A percentile compares a stretch with the other conserved stretches of the same genome.
phyloP scores from a whole-genome alignment of 1,140 invertebrate species.

The Drosophila arizonae region DNA sequence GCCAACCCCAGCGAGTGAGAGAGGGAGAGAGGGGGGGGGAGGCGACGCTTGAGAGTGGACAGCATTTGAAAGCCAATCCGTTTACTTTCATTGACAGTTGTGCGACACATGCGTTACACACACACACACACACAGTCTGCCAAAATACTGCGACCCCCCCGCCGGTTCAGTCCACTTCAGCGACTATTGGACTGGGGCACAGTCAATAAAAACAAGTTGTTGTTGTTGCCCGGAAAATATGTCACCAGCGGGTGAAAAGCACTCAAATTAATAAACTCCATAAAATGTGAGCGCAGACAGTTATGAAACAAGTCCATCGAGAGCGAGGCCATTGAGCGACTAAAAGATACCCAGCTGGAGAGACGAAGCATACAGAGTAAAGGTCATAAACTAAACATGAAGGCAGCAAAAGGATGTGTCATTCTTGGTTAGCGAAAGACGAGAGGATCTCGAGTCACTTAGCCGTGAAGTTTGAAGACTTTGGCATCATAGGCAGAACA shows the following conservation, averaged over 20 bases:
- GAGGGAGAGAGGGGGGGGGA: slow-evolving; percentile 5
- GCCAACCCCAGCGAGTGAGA: background rate
- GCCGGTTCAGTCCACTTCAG: background rate
- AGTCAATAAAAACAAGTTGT: slow-evolving; percentile 77
- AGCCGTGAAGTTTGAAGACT: too few relatives aligned
- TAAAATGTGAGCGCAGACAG: slow-evolving; percentile 77
- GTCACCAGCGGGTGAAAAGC: slow-evolving; percentile 73
- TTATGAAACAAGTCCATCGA: slow-evolving; percentile 59
- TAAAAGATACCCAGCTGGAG: background rate
- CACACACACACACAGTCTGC: too few relatives aligned
- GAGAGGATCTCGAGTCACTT: too few relatives aligned
- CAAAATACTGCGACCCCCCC: too few relatives aligned
- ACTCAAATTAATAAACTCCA: slow-evolving; percentile 81
- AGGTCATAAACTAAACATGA: too few relatives aligned
- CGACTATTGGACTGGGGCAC: background rate
- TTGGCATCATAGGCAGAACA: too few relatives aligned
- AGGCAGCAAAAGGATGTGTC: too few relatives aligned
- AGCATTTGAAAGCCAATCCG: slow-evolving; percentile 73
- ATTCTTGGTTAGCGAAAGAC: too few relatives aligned
- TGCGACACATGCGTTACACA: slow-evolving; percentile 69
- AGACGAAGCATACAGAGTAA: too few relatives aligned
- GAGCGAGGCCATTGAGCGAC: background rate
- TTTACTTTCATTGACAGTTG: slow-evolving; percentile 77
- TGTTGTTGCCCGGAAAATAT: slow-evolving; percentile 43
- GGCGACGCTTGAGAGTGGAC: slow-evolving; percentile 18